These are phyloP conservation scores for Nanger granti DNA, from an alignment of 2,113 vertebrate species.

Conservation along the genomic window DNA sequence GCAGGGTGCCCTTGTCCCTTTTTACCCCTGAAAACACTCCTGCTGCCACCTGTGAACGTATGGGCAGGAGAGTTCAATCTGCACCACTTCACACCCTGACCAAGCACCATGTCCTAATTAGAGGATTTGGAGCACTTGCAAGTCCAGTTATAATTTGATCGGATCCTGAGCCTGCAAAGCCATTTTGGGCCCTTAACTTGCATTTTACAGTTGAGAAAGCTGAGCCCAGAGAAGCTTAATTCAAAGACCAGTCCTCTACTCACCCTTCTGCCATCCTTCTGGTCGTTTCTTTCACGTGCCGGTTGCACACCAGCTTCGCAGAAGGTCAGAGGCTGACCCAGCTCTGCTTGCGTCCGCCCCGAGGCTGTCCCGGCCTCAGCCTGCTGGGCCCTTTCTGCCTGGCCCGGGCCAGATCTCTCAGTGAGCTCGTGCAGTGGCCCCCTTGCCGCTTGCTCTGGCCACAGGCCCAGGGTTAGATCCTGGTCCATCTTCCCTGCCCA, in stretches of 20 bases:
- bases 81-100: accelerated
- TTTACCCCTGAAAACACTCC: not conserved
- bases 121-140: accelerated
- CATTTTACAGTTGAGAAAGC: not conserved
- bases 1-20: not conserved
- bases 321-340: not conserved
- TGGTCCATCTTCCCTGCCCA: too few species aligned
- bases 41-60: accelerated
- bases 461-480: accelerated
- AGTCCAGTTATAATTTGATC: accelerated
- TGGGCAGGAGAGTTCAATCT: not conserved
- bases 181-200: not conserved
- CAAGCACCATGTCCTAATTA: accelerated
- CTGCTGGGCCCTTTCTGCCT: not conserved
- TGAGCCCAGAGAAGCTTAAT: not conserved
- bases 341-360: not conserved
- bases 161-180: not conserved
- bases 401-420: not conserved
- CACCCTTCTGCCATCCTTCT: accelerated
- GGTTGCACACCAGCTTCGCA: accelerated
- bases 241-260: not conserved
- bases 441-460: not conserved
- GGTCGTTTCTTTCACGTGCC: accelerated
- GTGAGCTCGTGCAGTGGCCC: accelerated
- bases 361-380: not conserved